A percentile compares a stretch with the other conserved stretches of the same genome.
These are phyloP conservation scores for Vespertilio murinus DNA, from an alignment of 2,797 vertebrate species.

Conservation along the genomic window DNA sequence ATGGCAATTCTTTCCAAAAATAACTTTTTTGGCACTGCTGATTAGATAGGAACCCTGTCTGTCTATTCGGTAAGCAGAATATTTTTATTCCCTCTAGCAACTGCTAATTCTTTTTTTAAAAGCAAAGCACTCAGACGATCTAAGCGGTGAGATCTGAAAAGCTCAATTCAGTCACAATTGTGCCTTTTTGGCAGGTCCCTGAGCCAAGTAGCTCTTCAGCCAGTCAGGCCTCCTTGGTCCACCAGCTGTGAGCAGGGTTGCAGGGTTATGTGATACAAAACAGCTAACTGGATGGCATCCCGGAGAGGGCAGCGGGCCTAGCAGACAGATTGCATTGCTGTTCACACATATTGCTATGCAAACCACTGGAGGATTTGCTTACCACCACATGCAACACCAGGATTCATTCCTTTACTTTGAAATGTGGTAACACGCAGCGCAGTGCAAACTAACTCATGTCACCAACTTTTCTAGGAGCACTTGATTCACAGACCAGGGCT, in stretches of 20 bases:
- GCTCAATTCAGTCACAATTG: not conserved
- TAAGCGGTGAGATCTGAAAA: not conserved
- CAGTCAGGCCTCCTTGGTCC: not conserved
- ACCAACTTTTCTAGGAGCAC: not conserved
- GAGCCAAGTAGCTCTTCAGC: not conserved
- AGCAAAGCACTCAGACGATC: not conserved
- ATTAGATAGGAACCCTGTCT: not conserved
- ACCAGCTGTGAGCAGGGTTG: not conserved
- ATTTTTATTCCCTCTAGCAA: not conserved
- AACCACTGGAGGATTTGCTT: not conserved
- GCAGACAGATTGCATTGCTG: not conserved
- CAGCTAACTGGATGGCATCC: not conserved
- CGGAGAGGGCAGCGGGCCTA: fast-evolving
- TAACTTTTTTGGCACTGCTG: not conserved
- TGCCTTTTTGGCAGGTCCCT: not conserved
- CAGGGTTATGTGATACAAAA: not conserved
- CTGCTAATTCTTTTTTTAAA: not conserved
- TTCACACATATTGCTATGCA: not conserved
- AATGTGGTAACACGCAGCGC: not conserved
- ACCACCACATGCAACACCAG: not conserved
- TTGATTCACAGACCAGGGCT: not conserved
- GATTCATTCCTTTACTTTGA: not conserved
- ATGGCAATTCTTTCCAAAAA: not conserved
- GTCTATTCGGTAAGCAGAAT: not conserved
- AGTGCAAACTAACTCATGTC: not conserved